A percentile compares a stretch with the other conserved stretches of the same genome.
These are phyloP conservation scores for Boulengeromyrus knoepffleri DNA, from an alignment of 2,113 vertebrate genomes.

Conservation along the genomic window DNA sequence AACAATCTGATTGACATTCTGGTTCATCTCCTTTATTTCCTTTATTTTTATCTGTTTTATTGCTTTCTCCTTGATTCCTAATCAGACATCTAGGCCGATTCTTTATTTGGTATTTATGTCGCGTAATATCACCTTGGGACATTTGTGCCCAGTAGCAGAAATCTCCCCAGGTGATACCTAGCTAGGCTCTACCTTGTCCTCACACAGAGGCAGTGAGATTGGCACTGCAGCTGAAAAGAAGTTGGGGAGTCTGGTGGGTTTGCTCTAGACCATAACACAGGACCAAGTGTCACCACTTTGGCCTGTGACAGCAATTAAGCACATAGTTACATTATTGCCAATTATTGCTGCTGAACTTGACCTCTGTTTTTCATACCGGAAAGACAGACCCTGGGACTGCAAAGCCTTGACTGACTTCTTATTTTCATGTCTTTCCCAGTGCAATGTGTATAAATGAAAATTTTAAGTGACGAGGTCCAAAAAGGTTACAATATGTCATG, in stretches of 20 bases:
- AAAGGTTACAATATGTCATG: neutral
- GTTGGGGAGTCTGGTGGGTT: no score
- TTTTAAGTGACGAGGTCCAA: neutral
- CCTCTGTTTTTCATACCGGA: conserved; percentile 17
- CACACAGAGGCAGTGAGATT: neutral
- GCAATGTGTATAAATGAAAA: conserved; percentile 17
- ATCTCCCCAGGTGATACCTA: neutral
- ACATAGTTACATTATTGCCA: neutral
- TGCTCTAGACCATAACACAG: neutral
- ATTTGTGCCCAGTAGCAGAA: neutral
- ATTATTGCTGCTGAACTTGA: conserved; percentile 8
- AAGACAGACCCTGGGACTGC: neutral
- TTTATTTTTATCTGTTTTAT: neutral
- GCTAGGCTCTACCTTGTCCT: neutral
- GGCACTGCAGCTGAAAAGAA: neutral
- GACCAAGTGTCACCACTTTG: neutral
- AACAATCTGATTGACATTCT: neutral
- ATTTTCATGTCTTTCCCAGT: neutral
- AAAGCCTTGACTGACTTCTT: conserved; percentile 15
- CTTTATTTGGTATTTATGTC: neutral
- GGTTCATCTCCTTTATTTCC: neutral
- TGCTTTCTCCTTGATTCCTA: neutral
- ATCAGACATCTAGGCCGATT: neutral
- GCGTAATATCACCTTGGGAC: neutral
- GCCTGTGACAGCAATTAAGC: conserved; percentile 9